These are phyloP conservation scores for Rhopalosiphum nymphaeae DNA, from an alignment of 2,888 invertebrate species.

Conservation along the genomic window DNA sequence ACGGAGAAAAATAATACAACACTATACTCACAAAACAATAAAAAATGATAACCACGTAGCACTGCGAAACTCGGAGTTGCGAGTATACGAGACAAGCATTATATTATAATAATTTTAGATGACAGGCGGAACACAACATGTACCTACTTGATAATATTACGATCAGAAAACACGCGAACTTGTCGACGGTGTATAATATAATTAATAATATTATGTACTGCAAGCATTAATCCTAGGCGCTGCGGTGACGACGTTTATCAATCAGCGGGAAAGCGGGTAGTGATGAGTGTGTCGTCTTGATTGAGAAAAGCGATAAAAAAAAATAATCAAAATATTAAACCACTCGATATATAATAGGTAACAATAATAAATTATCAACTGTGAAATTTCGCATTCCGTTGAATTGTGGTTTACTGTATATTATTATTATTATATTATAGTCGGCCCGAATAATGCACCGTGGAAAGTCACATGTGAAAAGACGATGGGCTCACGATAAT, in stretches of 20 bases:
- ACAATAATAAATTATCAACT: too few relatives aligned
- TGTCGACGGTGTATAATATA: background rate
- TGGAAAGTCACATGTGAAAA: too few relatives aligned
- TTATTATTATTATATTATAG: too few relatives aligned
- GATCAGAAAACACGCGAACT: constrained; percentile 24
- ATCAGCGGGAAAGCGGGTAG: background rate
- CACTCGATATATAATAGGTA: background rate
- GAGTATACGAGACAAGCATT: background rate
- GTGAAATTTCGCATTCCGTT: too few relatives aligned
- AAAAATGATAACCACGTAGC: background rate
- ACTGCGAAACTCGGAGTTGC: background rate
- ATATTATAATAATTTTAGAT: constrained; percentile 22
- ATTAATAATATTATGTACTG: background rate
- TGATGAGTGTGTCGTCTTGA: background rate
- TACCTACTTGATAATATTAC: background rate
- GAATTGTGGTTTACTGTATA: too few relatives aligned
- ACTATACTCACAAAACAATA: background rate
- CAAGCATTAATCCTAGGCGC: background rate
- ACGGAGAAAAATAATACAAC: background rate
- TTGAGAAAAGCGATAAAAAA: background rate
- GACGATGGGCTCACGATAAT: too few relatives aligned
- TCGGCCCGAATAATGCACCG: too few relatives aligned
- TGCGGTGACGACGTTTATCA: background rate
- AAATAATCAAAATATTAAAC: background rate
- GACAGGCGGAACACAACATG: background rate